Base-by-base conservation (phyloP, 2,113 vertebrate genomes). In the Equus przewalskii region DNA sequence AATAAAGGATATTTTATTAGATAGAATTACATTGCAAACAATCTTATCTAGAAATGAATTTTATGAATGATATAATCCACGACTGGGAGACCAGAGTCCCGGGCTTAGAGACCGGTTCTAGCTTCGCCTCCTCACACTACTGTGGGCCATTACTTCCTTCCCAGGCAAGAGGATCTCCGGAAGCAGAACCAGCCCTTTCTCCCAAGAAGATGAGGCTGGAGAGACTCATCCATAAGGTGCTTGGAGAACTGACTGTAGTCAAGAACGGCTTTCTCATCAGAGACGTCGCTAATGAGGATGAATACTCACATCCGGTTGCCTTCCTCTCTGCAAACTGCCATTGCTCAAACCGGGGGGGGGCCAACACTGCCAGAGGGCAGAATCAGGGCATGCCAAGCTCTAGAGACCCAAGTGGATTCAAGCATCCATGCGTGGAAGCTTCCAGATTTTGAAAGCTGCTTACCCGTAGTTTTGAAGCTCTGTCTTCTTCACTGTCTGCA, bases 401-500 rank as follows among this genome's bases (percentile, higher is more conserved):
- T 70, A 49, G 67, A 83, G 46, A 70, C 30, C 44, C 30, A n/a
- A 49, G 28, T 33, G 46, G 5, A 65, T 60, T 56, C 79, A 49
- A 75, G 70, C 30, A 30, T 6, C 72, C 6, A 5, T 24, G 28
- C 26, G 6, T 0, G 1, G n/a, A 49, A 96, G 60, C 30, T 21
- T 89, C 51, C 21, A 72, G n/a, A 26, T 24, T 46, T 65, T 67
- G 79, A 65, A 69, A 70, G 30, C 36, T 60, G 78, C 95, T 96
- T 98, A 99, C 99, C 99, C 99, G 99, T 97, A 99, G 98, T 99
- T 99, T 99, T 93, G 98, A 98, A 98, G 99, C 99, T 98, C 99
- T 99, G 85, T 99, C 99, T 21, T 99, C 99, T 95, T 99, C 99
- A 91, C 99, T 99, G 98, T 98, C 99, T 97, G 99, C 99, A 98